Percentiles rank a stretch among this genome's conserved stretches.
These are phyloP conservation scores for Apocrypta bakeri DNA, from an alignment of 1,140 invertebrate species.

Conservation along the genomic window DNA sequence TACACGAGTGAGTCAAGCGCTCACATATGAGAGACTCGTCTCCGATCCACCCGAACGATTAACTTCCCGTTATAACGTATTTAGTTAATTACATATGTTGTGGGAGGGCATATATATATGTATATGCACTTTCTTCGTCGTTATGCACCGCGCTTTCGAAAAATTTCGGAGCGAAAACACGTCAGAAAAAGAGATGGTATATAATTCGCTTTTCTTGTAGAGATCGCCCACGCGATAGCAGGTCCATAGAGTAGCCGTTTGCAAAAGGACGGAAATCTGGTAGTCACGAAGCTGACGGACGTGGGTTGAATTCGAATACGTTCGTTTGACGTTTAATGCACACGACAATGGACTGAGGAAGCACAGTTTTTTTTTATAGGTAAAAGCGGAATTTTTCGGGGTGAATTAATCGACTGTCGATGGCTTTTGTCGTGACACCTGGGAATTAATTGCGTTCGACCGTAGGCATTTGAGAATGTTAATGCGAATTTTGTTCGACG, in stretches of 20 bases:
- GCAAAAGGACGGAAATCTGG: constrained; percentile 25
- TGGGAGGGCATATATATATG: neutral
- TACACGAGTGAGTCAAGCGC: neutral
- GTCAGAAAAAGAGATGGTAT: neutral
- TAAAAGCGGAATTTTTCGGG: neutral
- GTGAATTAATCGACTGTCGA: neutral
- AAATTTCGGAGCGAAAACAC: neutral
- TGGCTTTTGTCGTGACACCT: neutral
- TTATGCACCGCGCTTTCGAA: neutral
- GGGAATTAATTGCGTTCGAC: neutral
- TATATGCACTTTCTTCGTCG: neutral
- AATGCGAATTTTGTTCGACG: neutral
- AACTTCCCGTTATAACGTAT: constrained; percentile 29
- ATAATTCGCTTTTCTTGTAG: constrained; percentile 21
- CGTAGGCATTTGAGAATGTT: neutral
- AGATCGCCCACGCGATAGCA: neutral
- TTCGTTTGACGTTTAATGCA: neutral
- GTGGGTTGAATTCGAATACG: constrained; percentile 22
- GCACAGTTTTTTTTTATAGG: neutral
- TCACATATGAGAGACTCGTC: neutral
- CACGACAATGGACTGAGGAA: too few species aligned
- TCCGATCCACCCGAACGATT: constrained; percentile 1
- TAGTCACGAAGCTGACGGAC: constrained; percentile 15
- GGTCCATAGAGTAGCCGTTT: neutral
- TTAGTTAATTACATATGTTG: constrained; percentile 29